phyloP scores from a whole-genome alignment of 2,888 invertebrate species.

The Lydus trimaculatus region DNA sequence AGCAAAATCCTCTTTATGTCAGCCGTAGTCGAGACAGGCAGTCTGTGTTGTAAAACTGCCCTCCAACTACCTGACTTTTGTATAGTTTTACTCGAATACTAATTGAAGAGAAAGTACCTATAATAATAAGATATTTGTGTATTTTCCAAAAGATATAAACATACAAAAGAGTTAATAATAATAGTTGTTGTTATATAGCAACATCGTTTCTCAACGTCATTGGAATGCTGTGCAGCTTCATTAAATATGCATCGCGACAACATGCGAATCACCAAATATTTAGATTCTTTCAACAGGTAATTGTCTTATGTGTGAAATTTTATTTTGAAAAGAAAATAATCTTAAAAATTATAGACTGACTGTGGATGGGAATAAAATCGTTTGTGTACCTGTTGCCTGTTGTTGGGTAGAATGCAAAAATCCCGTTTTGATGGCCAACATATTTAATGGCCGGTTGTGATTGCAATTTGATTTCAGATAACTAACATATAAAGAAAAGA shows the following conservation, averaged over 20 bases:
- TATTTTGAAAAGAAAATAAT: not conserved
- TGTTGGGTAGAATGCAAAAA: slow-evolving; percentile 10
- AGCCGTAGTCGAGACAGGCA: not conserved
- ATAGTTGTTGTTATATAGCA: slow-evolving; percentile 1
- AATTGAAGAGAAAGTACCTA: not conserved
- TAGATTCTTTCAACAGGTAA: slow-evolving; percentile 5
- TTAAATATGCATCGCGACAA: slow-evolving; percentile 39
- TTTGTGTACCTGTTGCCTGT: not conserved
- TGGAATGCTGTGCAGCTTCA: slow-evolving; percentile 39
- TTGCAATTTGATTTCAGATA: slow-evolving; percentile 8
- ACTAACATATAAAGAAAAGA: not conserved
- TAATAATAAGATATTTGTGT: not conserved
- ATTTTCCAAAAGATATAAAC: not conserved
- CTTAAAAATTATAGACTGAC: not conserved
- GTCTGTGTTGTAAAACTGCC: slow-evolving; percentile 3
- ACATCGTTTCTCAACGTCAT: slow-evolving; percentile 34
- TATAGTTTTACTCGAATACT: not conserved
- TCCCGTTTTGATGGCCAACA: slow-evolving; percentile 7
- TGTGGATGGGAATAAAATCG: not conserved
- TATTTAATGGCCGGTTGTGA: slow-evolving; percentile 9
- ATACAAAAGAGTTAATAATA: not conserved
- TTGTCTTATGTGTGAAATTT: slow-evolving; percentile 6
- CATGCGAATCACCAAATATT: slow-evolving; percentile 33
- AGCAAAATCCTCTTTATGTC: not conserved
- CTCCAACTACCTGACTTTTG: not conserved